Percentiles rank a stretch among this genome's conserved stretches.
phyloP scores from a whole-genome alignment of 2,797 vertebrate genomes.

The Allobates femoralis region DNA sequence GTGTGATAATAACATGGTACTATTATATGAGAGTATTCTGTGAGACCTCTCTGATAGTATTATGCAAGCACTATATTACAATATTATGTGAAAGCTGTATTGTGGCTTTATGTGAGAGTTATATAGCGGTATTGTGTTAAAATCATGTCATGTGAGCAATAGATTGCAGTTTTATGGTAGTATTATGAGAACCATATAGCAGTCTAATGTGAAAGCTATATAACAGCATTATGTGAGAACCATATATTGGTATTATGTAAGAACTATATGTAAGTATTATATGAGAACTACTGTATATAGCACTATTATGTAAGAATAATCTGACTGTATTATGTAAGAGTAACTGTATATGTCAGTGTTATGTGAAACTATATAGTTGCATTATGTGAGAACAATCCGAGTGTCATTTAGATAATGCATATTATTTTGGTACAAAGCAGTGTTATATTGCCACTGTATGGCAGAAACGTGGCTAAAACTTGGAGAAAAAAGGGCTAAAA shows the following conservation, averaged over 20 bases:
- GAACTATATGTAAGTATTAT: neutral
- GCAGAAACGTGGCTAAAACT: neutral
- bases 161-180: neutral
- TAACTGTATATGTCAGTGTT: too few relatives aligned
- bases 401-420: neutral
- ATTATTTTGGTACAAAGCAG: too few relatives aligned
- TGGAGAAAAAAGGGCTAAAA: neutral
- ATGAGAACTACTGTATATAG: too few relatives aligned
- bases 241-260: neutral
- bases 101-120: neutral
- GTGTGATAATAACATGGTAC: neutral
- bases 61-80: neutral
- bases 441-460: too few relatives aligned
- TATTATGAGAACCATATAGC: neutral
- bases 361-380: neutral
- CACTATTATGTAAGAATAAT: too few relatives aligned
- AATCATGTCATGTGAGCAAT: neutral
- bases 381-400: neutral
- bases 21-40: neutral
- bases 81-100: neutral
- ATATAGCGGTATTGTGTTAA: neutral
- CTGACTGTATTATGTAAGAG: too few relatives aligned
- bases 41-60: too few relatives aligned
- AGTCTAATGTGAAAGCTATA: neutral
- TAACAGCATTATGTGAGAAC: neutral